Evolutionary conservation across 2,888 invertebrate genomes (phyloP), one percentile per base, ranked within the genome.

Genomic region (Andrena praecox): DNA sequence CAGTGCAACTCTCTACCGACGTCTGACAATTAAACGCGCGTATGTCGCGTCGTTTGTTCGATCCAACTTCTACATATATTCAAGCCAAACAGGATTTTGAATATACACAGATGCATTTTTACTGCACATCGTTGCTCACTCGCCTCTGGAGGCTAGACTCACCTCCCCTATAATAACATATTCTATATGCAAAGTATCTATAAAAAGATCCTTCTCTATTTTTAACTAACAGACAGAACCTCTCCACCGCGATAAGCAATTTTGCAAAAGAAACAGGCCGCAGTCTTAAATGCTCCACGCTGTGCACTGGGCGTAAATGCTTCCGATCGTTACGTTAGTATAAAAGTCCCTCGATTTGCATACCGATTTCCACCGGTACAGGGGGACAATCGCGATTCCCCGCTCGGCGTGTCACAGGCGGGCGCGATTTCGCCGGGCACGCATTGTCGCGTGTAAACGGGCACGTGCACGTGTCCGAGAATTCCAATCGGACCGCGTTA

Each of bases 401-500:
- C 48, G 64, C 27, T 27, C 69, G 42, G n/a, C 12, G 50, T 33
- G 59, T 12, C 27, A 42, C 24, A 5, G 42, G 12, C 63, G 31
- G 33, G 48, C 50, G 31, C 54, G 16, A 60, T 71, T 78, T 50
- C 35, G 75, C 35, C 5, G 59, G 0, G 16, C 56, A 60, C 59
- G 74, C 77, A 52, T 60, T 52, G 68, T 71, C 71, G 59, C 81
- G 80, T 74, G 68, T 81, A 72, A 72, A 75, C 74, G 63, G 42
- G 16, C 77, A 24, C 7, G 20, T 62, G 67, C 80, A 60, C 72
- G 80, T 80, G 72, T 79, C 86, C 79, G 78, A 67, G 83, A 79
- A 76, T 78, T 85, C 81, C 56, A 80, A 87, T 82, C 62, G 60
- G 67, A 74, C 78, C 80, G 73, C 86, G 86, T 89, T 90, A 89